Base-by-base conservation (phyloP, 2,797 vertebrate genomes). In the Lemur catta region DNA sequence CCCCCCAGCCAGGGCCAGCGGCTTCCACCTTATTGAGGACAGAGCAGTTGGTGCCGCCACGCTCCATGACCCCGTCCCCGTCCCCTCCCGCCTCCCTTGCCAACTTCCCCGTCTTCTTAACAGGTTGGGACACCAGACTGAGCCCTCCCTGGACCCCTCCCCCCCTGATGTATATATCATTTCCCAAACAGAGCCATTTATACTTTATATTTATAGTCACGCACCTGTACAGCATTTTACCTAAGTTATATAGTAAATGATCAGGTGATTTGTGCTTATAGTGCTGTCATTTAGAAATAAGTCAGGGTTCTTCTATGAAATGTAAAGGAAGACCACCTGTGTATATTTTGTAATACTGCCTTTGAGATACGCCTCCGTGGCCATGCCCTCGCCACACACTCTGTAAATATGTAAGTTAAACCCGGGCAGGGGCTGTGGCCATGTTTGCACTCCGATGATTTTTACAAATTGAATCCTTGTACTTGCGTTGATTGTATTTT, bases 181-280 rank as follows among this genome's bases (percentile, higher is more conserved):
- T 69, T 61, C 67, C 84, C 63, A 59, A 76, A 85, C 20, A 76
- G 93, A 96, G 71, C 89, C 91, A 92, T 93, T 97, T 97, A 78
- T 92, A 4, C 69, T 96, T 93, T 96, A 59, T 98, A 97, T 98
- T 98, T 98, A 98, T 98, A 98, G 96, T 81, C 88, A 71, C 7
- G 72, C 94, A 79, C 82, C 61, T 98, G 98, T 98, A 98, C 97
- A 98, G 98, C 97, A 63, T 96, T 98, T 98, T 98, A 98, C 91
- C 0, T 98, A 98, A 98, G 93, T 98, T 99, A 97, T 98, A 50
- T 91, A 94, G 94, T 88, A 95, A 95, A 95, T 84, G 72, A 76
- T 71, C 91, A 11, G 0, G 0, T 86, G 94, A 95, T 96, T 87
- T 92, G 96, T 96, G 96, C 98, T 95, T 89, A 95, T 97, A 96